Conservation (phyloP, 2,113 vertebrate species). For the Oceanites oceanicus region DNA sequence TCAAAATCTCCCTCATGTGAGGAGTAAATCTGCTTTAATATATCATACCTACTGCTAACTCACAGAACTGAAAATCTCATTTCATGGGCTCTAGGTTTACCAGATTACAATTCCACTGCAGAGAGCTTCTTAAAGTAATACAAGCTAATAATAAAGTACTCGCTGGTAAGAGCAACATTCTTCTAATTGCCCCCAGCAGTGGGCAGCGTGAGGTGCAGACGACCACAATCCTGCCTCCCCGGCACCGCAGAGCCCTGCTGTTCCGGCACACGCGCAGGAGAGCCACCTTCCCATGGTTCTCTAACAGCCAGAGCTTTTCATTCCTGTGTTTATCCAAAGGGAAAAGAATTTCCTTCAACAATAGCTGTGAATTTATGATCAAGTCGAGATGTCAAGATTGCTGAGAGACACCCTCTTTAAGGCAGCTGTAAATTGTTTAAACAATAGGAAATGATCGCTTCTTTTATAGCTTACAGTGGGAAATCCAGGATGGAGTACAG, state of each 20-base stretch:
- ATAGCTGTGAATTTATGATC: constrained; percentile 8
- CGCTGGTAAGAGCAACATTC: background rate
- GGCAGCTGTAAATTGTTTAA: constrained; percentile 31
- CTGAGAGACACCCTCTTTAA: constrained; percentile 21
- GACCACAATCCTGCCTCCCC: fast-evolving
- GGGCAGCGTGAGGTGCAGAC: fast-evolving
- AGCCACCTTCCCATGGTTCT: background rate
- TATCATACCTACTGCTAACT: constrained; percentile 61
- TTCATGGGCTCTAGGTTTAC: constrained; percentile 70
- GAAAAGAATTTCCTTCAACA: background rate
- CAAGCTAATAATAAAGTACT: background rate
- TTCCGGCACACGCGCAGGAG: fast-evolving
- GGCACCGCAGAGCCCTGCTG: background rate
- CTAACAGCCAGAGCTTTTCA: background rate
- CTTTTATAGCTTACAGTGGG: background rate
- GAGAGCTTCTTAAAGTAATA: constrained; percentile 39
- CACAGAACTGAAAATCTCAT: constrained; percentile 75
- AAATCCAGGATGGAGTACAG: background rate
- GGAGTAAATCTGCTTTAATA: constrained; percentile 58
- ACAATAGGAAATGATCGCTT: constrained; percentile 28
- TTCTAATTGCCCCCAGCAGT: background rate
- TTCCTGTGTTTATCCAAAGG: background rate
- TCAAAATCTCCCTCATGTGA: constrained; percentile 25
- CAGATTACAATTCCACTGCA: constrained; percentile 23
- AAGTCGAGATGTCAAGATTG: constrained; percentile 5